A percentile compares a stretch with the other conserved stretches of the same genome.
Evolutionary conservation across 2,888 invertebrate species (phyloP).

Genomic region (Aleiodes testaceus): DNA sequence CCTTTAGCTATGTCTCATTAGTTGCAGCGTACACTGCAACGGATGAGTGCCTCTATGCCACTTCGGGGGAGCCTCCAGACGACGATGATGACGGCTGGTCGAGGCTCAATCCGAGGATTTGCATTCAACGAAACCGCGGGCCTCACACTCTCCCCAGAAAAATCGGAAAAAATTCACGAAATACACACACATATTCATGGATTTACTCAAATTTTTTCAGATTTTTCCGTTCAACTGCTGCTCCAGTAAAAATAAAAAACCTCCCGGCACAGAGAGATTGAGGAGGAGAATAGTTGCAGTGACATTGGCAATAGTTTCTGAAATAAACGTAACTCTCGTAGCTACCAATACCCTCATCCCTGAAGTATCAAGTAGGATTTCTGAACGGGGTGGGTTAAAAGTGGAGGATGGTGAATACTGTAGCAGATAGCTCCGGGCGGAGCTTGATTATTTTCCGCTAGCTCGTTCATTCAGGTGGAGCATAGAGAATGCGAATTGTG

Average conservation of each 20-base stretch:
- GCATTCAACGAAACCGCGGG: too few species aligned
- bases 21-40: slow-evolving; percentile 70
- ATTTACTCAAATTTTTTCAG: too few species aligned
- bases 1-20: slow-evolving; percentile 74
- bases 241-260: too few species aligned
- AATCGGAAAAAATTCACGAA: too few species aligned
- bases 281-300: background rate
- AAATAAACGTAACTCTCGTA: slow-evolving; percentile 22
- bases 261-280: too few species aligned
- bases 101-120: slow-evolving; percentile 52
- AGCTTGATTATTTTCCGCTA: slow-evolving; percentile 73
- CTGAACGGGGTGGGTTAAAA: slow-evolving; percentile 51
- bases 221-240: background rate
- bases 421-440: slow-evolving; percentile 71
- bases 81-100: slow-evolving; percentile 48
- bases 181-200: too few species aligned
- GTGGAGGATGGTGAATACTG: slow-evolving; percentile 50
- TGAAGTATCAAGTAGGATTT: slow-evolving; percentile 2
- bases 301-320: slow-evolving; percentile 18
- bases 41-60: slow-evolving; percentile 66
- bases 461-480: slow-evolving; percentile 73
- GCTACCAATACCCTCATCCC: slow-evolving; percentile 14
- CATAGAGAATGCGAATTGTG: slow-evolving; percentile 62
- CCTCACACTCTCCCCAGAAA: too few species aligned
- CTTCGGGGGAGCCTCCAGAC: slow-evolving; percentile 39